Evolutionary conservation across 2,113 vertebrate species (phyloP).

Genomic region (Romanogobio albipinnatus): DNA sequence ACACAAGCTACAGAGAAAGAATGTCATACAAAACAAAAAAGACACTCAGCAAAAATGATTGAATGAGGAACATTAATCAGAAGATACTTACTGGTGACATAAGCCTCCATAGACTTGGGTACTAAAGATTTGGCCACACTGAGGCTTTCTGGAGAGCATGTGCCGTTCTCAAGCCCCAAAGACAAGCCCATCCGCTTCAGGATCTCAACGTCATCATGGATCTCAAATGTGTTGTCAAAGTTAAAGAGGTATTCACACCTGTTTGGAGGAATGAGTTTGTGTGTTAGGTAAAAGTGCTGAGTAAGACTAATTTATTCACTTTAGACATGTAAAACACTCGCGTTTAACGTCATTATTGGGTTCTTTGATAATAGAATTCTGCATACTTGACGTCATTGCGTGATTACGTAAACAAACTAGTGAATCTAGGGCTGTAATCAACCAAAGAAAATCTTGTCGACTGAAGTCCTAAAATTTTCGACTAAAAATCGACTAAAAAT

Average conservation of each 20-base stretch:
- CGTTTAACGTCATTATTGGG: too few species aligned
- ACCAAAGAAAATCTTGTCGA: too few species aligned
- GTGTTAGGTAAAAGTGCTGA: not conserved
- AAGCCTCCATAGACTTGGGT: constrained; percentile 84
- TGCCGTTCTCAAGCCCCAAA: constrained; percentile 82
- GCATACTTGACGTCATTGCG: too few species aligned
- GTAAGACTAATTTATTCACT: too few species aligned
- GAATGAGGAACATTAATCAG: too few species aligned
- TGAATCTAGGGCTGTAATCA: too few species aligned
- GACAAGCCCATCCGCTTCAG: constrained; percentile 88
- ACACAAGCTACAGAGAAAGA: not conserved
- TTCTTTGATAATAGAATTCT: too few species aligned
- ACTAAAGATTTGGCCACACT: constrained; percentile 81
- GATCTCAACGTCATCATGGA: constrained; percentile 85
- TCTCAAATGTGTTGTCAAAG: constrained; percentile 88
- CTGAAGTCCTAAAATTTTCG: too few species aligned
- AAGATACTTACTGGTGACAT: constrained; percentile 76
- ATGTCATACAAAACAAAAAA: not conserved
- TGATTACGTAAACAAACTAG: too few species aligned
- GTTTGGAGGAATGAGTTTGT: constrained; percentile 18
- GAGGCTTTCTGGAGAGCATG: constrained; percentile 80
- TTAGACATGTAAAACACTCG: too few species aligned
- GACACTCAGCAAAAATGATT: not conserved
- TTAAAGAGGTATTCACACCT: constrained; percentile 90
- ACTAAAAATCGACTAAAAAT: too few species aligned